Conservation (phyloP, 1,140 invertebrate genomes). For the Pentalonia nigronervosa region DNA sequence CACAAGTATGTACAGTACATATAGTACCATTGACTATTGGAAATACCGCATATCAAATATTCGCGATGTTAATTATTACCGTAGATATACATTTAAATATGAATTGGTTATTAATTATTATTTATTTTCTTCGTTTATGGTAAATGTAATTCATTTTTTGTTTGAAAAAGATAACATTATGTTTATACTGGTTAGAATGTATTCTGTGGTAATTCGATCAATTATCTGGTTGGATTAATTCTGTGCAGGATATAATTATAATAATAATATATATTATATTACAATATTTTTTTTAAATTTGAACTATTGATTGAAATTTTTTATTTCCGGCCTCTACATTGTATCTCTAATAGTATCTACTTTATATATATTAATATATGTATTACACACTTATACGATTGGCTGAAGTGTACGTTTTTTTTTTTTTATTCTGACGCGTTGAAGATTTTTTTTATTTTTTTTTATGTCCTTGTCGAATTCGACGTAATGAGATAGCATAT, state of each 20-base stretch:
- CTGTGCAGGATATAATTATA: background rate
- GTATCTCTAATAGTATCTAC: background rate
- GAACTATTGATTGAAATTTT: background rate
- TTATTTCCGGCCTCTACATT: background rate
- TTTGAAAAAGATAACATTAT: background rate
- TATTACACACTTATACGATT: background rate
- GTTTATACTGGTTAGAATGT: background rate
- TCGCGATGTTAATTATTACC: background rate
- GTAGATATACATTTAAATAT: background rate
- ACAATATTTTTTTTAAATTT: background rate
- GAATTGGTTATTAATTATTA: background rate
- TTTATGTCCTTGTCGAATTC: conserved; percentile 40
- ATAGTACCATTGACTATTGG: background rate
- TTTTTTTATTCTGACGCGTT: conserved; percentile 22
- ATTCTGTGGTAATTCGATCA: background rate
- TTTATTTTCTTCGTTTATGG: background rate
- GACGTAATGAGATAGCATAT: conserved; percentile 43
- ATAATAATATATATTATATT: background rate
- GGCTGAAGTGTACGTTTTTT: background rate
- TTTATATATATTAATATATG: background rate
- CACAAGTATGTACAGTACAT: background rate
- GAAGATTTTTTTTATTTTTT: background rate
- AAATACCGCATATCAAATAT: background rate
- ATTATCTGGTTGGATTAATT: background rate
- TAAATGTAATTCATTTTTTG: background rate